Base-by-base conservation (phyloP, 2,113 vertebrate genomes). In the Tinamus guttatus region DNA sequence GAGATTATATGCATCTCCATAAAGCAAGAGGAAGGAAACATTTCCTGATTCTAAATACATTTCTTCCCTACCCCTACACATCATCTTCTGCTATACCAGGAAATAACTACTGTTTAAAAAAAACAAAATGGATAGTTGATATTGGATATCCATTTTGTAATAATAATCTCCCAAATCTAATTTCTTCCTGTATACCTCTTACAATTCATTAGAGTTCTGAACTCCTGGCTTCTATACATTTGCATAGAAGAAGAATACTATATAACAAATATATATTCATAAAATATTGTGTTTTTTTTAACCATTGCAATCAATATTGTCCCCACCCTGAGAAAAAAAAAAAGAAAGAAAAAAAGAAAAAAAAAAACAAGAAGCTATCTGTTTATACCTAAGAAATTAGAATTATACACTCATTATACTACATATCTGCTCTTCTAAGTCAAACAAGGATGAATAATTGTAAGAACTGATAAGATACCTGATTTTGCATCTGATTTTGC, bases 1-100 rank as follows among this genome's bases (percentile, higher is more conserved):
- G 73, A 88, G 38, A 13, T 83, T 91, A 58, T 71, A 88, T 30
- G 19, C 81, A 80, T 82, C 18, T 88, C 58, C 54, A 13, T 47
- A 83, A 74, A 90, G 78, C 49, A 86, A 70, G 76, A 94, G 79
- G 94, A 96, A 96, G 65, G 64, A 93, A 96, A 83, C 36, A 10
- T 94, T 97, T 97, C 93, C 96, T 94, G 67, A 92, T 82, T 89
- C 91, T 92, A 76, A 95, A 95, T 90, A 45, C 56, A n/a, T 59
- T 45, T 90, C 43, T 82, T 87, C 56, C 43, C 34, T 70, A 41
- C 86, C 41, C 38, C 11, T 41, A 36, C 16, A 51, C 27, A 21
- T 86, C 47, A 85, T 93, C 54, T 62, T 93, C 20, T 32, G 54
- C 76, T 92, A 49, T 86, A 81, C 20, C 32, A 85, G 89, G 77